Base-by-base conservation (phyloP, 2,113 vertebrate genomes). In the Glareola pratincola region DNA sequence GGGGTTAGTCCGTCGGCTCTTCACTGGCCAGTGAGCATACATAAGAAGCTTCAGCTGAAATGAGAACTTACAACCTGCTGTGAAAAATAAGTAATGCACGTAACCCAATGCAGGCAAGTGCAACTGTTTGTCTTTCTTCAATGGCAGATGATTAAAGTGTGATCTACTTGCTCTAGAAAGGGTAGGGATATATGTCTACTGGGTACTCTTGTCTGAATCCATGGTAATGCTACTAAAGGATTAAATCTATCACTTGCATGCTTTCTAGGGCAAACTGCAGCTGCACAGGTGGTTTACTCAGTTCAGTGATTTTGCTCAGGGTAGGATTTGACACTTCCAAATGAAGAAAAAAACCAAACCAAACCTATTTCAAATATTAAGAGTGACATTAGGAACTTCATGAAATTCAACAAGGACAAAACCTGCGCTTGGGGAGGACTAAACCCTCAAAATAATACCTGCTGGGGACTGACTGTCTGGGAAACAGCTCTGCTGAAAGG, bases 31-130 rank as follows among this genome's bases (percentile, higher is more conserved):
- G 1, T 26, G 32, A 82, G 60, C 72, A 26, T 8, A 14, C 0
- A 0, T 7, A 22, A 71, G 41, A 1, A 69, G 57, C 36, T 84
- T 34, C 21, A 63, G 50, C 7, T 51, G 23, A 53, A 68, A 72
- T 20, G 48, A 73, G 68, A 60, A 56, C 14, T n/a, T 34, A 5
- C 16, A 87, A 21, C 9, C 13, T 6, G 14, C 12, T 39, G 36
- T 63, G 66, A 82, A 53, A 85, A 94, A 34, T 12, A 30, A 67
- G 56, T 3, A 39, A 43, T 10, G 8, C 8, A 3, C 14, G 10
- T 14, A 56, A 54, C 4, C 36, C 60, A 74, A 12, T 0, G 0
- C 0, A n/a, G 54, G 71, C 39, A 53, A 43, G 43, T 1, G 2
- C 59, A 85, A 6, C 30, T 39, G 24, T 17, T 39, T 71, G 29